A percentile compares a stretch with the other conserved stretches of the same genome.
These are phyloP conservation scores for Camponotus fellah DNA, from an alignment of 2,888 invertebrate species.

Conservation along the genomic window DNA sequence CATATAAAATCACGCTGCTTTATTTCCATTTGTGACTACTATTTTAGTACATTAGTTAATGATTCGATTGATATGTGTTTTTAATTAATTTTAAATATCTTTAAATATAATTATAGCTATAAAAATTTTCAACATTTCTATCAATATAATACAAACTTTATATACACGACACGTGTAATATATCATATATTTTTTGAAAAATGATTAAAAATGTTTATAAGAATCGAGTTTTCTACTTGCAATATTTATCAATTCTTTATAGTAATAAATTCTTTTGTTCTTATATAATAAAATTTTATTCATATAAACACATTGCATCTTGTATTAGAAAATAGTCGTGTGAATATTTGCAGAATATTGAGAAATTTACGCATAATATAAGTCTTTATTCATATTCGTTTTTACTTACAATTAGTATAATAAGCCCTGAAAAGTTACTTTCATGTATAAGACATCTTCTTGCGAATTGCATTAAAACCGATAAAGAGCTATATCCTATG, in stretches of 20 bases:
- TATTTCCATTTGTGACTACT: neutral
- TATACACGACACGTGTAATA: neutral
- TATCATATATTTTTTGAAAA: neutral
- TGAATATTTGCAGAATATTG: neutral
- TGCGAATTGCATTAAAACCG: slow-evolving; percentile 21
- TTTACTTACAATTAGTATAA: slow-evolving; percentile 24
- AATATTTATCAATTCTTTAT: neutral
- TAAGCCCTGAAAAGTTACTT: neutral
- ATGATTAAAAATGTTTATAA: neutral
- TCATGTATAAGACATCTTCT: slow-evolving; percentile 10
- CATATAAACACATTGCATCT: neutral
- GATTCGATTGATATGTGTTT: neutral
- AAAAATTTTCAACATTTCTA: neutral
- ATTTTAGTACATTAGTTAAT: neutral
- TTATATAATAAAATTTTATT: neutral
- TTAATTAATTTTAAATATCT: neutral
- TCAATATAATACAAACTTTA: neutral
- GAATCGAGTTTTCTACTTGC: slow-evolving; percentile 4
- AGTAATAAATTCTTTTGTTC: neutral
- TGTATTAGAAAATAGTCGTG: neutral
- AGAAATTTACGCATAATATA: neutral
- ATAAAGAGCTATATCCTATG: slow-evolving; percentile 43
- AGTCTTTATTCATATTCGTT: slow-evolving; percentile 35
- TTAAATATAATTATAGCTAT: neutral
- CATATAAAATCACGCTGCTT: slow-evolving; percentile 18